Evolutionary conservation across 2,797 vertebrate genomes (phyloP).

Genomic region (Dryobates pubescens): DNA sequence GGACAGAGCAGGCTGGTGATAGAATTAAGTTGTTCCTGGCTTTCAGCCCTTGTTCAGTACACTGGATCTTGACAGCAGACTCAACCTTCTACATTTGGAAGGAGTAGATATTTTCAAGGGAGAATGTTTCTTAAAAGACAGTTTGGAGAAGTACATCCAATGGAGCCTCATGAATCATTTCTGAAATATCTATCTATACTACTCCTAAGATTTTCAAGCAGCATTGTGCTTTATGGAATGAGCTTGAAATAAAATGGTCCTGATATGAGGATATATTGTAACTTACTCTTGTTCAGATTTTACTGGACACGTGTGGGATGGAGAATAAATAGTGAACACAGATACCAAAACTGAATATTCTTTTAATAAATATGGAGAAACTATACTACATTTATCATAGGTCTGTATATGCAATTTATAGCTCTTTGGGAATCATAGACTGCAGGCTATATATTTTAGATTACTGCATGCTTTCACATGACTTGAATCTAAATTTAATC

Average conservation of each 20-base stretch:
- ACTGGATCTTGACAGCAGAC: background rate
- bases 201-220: background rate
- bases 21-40: background rate
- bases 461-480: slow-evolving; percentile 45
- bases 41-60: background rate
- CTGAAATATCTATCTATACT: background rate
- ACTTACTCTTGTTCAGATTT: background rate
- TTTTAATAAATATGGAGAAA: background rate
- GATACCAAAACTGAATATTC: background rate
- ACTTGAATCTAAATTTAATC: slow-evolving; percentile 39
- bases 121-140: background rate
- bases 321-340: background rate
- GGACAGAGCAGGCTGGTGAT: background rate
- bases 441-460: slow-evolving; percentile 32
- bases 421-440: background rate
- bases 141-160: background rate
- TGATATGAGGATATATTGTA: background rate
- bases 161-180: background rate
- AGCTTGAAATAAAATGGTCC: background rate
- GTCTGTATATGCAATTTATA: background rate
- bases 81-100: background rate
- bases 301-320: background rate
- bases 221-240: background rate
- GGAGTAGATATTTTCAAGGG: background rate
- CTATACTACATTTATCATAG: background rate